A percentile compares a stretch with the other conserved stretches of the same genome.
These are phyloP conservation scores for Trinorchestia longiramus DNA, from an alignment of 1,140 invertebrate species.

Conservation along the genomic window DNA sequence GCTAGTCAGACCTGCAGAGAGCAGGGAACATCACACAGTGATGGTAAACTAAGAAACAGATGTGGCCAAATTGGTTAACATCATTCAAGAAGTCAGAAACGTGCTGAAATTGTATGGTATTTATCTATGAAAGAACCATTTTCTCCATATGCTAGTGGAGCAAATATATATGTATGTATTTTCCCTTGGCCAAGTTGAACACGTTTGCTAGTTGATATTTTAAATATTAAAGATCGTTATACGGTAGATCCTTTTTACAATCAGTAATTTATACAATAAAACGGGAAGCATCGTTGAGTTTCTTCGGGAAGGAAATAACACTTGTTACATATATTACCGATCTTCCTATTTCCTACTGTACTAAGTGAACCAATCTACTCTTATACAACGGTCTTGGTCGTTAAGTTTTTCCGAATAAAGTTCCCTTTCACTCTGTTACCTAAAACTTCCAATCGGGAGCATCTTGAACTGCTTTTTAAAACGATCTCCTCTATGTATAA, in stretches of 20 bases:
- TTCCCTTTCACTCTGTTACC: not conserved
- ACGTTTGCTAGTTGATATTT: not conserved
- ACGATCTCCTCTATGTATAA: slow-evolving; percentile 39
- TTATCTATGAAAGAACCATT: not conserved
- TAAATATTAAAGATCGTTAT: not conserved
- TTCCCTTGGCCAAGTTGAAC: not conserved
- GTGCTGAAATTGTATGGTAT: not conserved
- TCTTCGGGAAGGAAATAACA: not conserved
- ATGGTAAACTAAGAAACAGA: not conserved
- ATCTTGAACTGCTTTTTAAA: not conserved
- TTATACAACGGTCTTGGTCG: not conserved
- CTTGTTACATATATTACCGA: not conserved
- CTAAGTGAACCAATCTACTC: not conserved
- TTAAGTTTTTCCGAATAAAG: not conserved
- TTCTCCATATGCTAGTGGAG: not conserved
- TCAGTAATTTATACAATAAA: not conserved
- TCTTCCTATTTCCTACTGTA: not conserved
- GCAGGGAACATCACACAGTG: not conserved
- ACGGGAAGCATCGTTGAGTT: not conserved
- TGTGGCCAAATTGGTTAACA: not conserved
- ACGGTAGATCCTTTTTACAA: not conserved
- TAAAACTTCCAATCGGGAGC: not conserved
- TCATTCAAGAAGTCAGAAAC: not conserved
- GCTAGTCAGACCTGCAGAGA: slow-evolving; percentile 43
- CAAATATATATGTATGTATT: not conserved